Evolutionary conservation across 1,140 invertebrate genomes (phyloP).

Genomic region (Mya arenaria): DNA sequence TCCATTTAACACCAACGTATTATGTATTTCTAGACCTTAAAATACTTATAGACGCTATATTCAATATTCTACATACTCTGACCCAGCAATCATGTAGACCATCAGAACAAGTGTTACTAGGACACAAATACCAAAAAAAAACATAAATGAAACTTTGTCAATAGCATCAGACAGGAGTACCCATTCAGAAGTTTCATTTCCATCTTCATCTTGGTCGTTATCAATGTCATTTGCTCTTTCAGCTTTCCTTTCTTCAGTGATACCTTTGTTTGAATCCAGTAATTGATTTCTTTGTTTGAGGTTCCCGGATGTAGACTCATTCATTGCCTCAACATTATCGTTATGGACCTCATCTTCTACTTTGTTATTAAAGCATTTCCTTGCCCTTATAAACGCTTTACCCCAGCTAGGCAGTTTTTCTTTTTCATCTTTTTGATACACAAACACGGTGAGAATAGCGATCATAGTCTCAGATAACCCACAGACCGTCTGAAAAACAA

Average conservation of each 20-base stretch:
- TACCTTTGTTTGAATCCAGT: not conserved
- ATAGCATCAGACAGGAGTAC: constrained; percentile 4
- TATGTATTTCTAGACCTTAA: no score
- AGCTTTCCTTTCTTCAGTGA: not conserved
- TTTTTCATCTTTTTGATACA: not conserved
- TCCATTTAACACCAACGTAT: no score
- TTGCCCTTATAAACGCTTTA: not conserved
- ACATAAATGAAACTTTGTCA: constrained; percentile 5
- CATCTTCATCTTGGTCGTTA: not conserved
- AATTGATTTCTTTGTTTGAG: not conserved
- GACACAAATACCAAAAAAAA: not conserved
- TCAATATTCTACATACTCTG: not conserved
- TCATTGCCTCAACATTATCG: not conserved
- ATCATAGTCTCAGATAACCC: not conserved
- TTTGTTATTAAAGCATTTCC: not conserved
- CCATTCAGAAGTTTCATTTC: not conserved
- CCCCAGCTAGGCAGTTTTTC: not conserved
- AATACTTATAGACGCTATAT: no score
- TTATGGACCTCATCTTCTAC: not conserved
- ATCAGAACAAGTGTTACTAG: not conserved
- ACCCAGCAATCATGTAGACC: not conserved
- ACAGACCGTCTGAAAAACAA: not conserved
- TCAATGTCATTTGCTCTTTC: not conserved
- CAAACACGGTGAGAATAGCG: not conserved
- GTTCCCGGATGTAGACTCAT: no score